phyloP scores from a whole-genome alignment of 1,140 invertebrate genomes.

The Apis mellifera region Amel_HAv3.1 CM009931.2:9363001-9363500 shows the following conservation, averaged over 20 bases:
- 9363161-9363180: conserved; percentile 22
- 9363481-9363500: background rate
- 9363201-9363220: background rate
- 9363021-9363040: conserved; percentile 53
- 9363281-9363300: no score
- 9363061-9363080: conserved; percentile 51
- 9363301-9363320: no score
- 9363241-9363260: background rate
- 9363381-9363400: background rate
- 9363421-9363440: background rate
- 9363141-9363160: conserved; percentile 33
- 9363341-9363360: background rate
- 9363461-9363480: background rate
- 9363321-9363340: no score
- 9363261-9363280: background rate
- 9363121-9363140: conserved; percentile 65
- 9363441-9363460: background rate
- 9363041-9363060: conserved; percentile 22
- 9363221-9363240: conserved; percentile 10
- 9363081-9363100: conserved; percentile 34
- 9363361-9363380: background rate
- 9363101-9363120: conserved; percentile 61
- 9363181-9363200: conserved; percentile 25
- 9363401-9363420: no score
- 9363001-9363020: conserved; percentile 48